Percentiles rank a stretch among this genome's conserved stretches.
Conservation (phyloP, 2,888 invertebrate species). For the Rutpela maculata region DNA sequence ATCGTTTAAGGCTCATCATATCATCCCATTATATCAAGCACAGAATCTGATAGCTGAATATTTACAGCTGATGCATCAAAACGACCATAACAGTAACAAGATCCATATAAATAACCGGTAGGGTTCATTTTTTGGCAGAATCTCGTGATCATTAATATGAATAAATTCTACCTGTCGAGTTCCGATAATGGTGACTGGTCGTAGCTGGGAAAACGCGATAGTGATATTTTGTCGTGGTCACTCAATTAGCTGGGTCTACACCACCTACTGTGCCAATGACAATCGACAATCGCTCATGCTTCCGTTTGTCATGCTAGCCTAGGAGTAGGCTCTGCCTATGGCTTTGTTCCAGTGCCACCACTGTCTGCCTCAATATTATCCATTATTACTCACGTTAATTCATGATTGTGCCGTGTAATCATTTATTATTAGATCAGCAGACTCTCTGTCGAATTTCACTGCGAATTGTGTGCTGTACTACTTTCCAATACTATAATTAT, state of each 20-base stretch:
- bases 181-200: constrained; percentile 31
- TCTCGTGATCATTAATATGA: constrained; percentile 42
- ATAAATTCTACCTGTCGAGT: constrained; percentile 50
- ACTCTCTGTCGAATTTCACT: no score
- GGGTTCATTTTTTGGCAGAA: constrained; percentile 29
- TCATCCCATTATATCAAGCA: neutral
- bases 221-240: constrained; percentile 57
- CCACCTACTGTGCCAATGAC: constrained; percentile 68
- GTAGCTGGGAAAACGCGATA: constrained; percentile 32
- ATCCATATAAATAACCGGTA: neutral
- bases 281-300: constrained; percentile 70
- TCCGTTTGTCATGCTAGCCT: constrained; percentile 58
- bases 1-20: neutral
- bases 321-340: constrained; percentile 20
- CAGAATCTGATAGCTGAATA: neutral
- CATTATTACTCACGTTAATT: constrained; percentile 20
- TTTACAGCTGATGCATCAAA: neutral
- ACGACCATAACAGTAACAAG: neutral
- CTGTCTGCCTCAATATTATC: constrained; percentile 22
- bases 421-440: no score
- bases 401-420: constrained; percentile 33
- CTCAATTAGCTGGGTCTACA: constrained; percentile 67
- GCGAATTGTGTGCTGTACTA: no score
- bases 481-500: no score
- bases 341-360: constrained; percentile 33